Base-by-base conservation (phyloP, 2,797 vertebrate species). In the Macrochelys suwanniensis region DNA sequence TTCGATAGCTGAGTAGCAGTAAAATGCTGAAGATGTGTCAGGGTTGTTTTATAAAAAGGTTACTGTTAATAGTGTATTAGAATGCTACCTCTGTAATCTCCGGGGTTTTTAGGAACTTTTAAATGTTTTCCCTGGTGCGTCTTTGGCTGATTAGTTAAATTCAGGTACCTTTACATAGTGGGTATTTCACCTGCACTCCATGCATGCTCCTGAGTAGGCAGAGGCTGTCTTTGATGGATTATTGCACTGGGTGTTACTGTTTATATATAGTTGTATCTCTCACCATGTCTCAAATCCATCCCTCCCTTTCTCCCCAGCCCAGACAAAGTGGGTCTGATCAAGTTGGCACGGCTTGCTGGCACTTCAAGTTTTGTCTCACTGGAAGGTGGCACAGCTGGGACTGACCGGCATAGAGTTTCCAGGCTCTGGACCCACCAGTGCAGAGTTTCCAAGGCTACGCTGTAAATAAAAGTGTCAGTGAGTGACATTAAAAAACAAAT, bases 231-330 rank as follows among this genome's bases (percentile, higher is more conserved):
- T 11, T 28, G 88, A 12, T 53, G 61, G 21, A 4, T n/a, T 65
- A 4, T 1, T 51, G 42, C 21, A 0, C 45, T 15, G 5, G 25
- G 5, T 9, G 3, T 9, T 33, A 23, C 13, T 57, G 33, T n/a
- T 76, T 12, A 17, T 3, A 7, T 4, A 0, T 50, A 71, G 68
- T 23, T 71, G n/a, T 42, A 23, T 71, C 3, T 11, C 68, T 71
- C 68, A 11, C 65, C 37, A 10, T 42, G n/a, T 42, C 21, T 71
- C 19, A 42, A 11, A 71, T 71, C 68, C 68, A 42, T 23, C 68
- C n/a, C 10, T 42, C 37, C 37, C 68, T 42, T 71, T 68, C 65
- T 68, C 17, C n/a, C 65, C n/a, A 37, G 19, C n/a, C n/a, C n/a
- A 21, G n/a, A 11, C n/a, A 68, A 68, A 37, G 33, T 10, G 65